These are phyloP conservation scores for Numenius phaeopus DNA, from an alignment of 2,797 vertebrate species.

Conservation along the genomic window DNA sequence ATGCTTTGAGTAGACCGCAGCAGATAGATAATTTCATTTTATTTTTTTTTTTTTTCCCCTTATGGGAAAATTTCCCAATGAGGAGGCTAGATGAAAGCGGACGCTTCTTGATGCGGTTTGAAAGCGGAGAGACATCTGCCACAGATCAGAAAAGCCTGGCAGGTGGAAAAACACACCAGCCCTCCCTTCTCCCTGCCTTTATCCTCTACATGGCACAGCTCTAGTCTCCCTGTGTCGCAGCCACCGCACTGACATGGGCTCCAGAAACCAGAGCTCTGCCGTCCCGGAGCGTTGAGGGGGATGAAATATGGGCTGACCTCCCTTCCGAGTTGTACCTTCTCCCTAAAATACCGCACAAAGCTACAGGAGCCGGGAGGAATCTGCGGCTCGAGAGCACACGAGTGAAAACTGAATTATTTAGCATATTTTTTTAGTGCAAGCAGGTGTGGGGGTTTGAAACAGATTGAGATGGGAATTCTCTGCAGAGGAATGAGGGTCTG, in stretches of 20 bases:
- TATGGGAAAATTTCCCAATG: not conserved
- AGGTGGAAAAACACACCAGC: not conserved
- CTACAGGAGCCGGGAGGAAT: not conserved
- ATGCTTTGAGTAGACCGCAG: not conserved
- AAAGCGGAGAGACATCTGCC: not conserved
- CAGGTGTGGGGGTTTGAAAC: conserved; percentile 15
- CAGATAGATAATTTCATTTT: no score
- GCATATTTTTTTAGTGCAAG: not conserved
- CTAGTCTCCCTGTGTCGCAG: not conserved
- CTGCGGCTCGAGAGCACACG: not conserved
- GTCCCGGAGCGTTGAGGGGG: not conserved
- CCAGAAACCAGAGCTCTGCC: not conserved
- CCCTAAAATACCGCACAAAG: fast-evolving
- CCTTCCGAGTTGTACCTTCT: not conserved
- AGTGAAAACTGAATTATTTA: conserved; percentile 37
- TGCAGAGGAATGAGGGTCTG: not conserved
- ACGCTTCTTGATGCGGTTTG: not conserved
- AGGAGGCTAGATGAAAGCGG: not conserved
- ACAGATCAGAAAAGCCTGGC: not conserved
- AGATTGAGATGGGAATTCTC: conserved; percentile 21
- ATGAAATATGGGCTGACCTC: not conserved
- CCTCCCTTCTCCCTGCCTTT: not conserved
- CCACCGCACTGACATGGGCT: not conserved
- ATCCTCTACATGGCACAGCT: not conserved
- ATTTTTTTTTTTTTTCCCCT: no score